Conservation (phyloP, 2,797 vertebrate genomes). For the Cuculus canorus region DNA sequence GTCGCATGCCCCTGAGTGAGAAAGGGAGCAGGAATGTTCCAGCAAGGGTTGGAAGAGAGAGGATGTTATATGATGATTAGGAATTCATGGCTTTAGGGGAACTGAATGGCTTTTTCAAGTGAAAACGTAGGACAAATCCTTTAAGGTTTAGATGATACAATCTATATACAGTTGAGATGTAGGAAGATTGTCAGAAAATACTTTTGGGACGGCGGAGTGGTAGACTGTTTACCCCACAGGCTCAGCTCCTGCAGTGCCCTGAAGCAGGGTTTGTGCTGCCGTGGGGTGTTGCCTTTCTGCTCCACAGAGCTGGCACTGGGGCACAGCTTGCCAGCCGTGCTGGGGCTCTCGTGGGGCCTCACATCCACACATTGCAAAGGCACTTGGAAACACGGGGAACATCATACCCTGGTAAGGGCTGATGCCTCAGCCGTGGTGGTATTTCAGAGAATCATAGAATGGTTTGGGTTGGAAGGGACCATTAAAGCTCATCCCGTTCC, state of each 20-base stretch:
- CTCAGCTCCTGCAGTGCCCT: background rate
- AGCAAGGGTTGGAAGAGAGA: background rate
- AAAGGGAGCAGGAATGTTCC: background rate
- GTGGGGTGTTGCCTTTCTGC: too few relatives aligned
- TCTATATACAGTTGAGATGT: background rate
- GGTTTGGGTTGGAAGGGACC: too few relatives aligned
- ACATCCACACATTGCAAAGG: rapidly evolving
- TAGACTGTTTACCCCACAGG: background rate
- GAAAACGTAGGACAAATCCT: background rate
- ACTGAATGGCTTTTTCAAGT: background rate
- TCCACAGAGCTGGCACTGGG: background rate
- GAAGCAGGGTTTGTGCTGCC: too few relatives aligned
- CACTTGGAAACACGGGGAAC: rapidly evolving
- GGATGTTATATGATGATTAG: background rate
- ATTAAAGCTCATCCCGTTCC: too few relatives aligned
- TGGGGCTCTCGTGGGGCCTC: background rate
- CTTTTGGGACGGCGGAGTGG: background rate
- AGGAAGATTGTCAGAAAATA: background rate
- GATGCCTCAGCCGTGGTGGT: background rate
- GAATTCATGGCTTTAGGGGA: background rate
- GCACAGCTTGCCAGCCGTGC: background rate
- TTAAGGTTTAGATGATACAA: background rate
- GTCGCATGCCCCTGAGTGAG: background rate
- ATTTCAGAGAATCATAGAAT: too few relatives aligned
- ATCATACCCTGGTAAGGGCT: rapidly evolving